phyloP scores from a whole-genome alignment of 2,113 vertebrate genomes.

The Paracanthobrama guichenoti region DNA sequence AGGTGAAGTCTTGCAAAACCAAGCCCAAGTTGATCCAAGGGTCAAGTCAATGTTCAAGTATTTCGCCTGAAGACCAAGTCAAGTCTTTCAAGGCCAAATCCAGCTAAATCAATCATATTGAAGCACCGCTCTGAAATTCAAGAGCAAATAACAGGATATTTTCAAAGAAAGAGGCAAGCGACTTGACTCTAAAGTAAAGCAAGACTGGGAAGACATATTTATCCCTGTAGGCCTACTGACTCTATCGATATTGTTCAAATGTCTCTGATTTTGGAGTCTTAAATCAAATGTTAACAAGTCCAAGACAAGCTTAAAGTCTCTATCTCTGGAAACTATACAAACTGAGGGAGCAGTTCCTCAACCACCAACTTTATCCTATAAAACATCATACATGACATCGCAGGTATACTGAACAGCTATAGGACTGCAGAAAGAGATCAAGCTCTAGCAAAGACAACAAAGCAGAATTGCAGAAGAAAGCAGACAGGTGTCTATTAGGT shows the following conservation, averaged over 20 bases:
- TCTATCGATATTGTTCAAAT: too few species aligned
- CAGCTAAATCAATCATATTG: neutral
- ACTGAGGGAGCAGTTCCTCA: neutral
- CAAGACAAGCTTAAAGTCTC: neutral
- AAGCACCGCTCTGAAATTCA: neutral
- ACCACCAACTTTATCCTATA: neutral
- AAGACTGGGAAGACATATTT: constrained; percentile 1
- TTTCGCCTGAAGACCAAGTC: neutral
- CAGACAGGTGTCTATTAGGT: constrained; percentile 27
- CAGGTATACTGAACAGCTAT: neutral
- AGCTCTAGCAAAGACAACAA: constrained; percentile 6
- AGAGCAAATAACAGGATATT: neutral
- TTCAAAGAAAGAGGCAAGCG: neutral
- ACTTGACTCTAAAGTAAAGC: neutral
- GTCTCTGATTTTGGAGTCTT: neutral
- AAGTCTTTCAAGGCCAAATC: neutral
- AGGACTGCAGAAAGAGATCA: neutral
- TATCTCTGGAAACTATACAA: neutral
- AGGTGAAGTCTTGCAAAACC: neutral
- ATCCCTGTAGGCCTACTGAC: neutral
- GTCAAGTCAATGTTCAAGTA: neutral
- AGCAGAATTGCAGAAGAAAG: constrained; percentile 34
- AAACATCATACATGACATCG: neutral
- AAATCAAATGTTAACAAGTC: constrained; percentile 6
- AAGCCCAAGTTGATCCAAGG: neutral